Evolutionary conservation across 2,888 invertebrate species (phyloP).

Genomic region (Drosophila gaucha): DNA sequence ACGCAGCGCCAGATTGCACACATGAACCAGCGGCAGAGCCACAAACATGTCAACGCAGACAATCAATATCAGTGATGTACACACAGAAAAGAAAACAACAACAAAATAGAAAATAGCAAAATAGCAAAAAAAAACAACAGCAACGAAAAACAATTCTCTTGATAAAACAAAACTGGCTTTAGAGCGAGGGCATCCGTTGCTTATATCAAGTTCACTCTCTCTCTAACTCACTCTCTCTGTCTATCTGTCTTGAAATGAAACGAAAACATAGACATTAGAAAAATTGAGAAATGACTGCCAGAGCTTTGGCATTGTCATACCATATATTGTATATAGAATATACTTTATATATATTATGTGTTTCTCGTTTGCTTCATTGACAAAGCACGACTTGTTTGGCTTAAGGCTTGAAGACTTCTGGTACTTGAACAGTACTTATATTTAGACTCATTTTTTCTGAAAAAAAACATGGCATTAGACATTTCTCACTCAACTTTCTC

Average conservation of each 20-base stretch:
- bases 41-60: too few species aligned
- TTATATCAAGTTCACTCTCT: conserved; percentile 32
- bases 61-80: too few species aligned
- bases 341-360: conserved; percentile 7
- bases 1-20: too few species aligned
- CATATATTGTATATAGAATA: too few species aligned
- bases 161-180: conserved; percentile 16
- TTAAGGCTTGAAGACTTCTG: conserved; percentile 22
- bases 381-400: conserved; percentile 27
- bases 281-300: conserved; percentile 47
- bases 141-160: conserved; percentile 15
- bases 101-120: conserved; percentile 1
- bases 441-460: too few species aligned
- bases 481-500: conserved; percentile 63
- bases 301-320: conserved; percentile 38
- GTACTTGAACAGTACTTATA: conserved; percentile 15
- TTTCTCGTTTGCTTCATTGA: conserved; percentile 25
- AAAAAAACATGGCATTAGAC: conserved; percentile 45
- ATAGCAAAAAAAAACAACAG: not conserved
- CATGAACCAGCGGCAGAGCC: too few species aligned
- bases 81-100: conserved; percentile 34
- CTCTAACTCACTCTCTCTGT: conserved; percentile 1
- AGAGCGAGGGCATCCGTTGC: conserved; percentile 30
- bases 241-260: conserved; percentile 43
- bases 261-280: conserved; percentile 52